Evolutionary conservation across 2,113 vertebrate species (phyloP).

Genomic region (Chloroceryle aenea): DNA sequence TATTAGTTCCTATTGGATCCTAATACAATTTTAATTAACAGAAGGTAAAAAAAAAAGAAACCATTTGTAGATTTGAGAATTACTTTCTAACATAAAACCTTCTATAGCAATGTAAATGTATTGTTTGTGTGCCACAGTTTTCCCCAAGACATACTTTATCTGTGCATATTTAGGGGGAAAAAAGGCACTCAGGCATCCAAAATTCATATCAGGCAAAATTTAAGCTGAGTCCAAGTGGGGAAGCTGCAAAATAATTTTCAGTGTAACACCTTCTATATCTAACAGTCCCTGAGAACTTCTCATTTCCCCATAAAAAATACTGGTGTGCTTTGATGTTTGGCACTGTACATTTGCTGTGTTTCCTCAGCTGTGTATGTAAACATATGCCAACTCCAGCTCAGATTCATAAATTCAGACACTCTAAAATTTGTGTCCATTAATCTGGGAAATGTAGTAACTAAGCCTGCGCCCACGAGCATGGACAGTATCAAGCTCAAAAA

Average conservation of each 20-base stretch:
- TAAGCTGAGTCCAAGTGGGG: neutral
- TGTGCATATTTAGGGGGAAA: neutral
- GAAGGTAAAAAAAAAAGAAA: neutral
- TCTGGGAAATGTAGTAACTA: neutral
- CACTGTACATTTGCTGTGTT: rapidly evolving
- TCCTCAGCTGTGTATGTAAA: neutral
- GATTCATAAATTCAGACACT: neutral
- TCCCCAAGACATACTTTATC: neutral
- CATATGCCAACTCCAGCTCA: neutral
- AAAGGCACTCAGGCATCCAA: neutral
- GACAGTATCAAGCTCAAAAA: neutral
- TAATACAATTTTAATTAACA: neutral
- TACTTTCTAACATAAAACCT: neutral
- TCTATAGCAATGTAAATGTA: neutral
- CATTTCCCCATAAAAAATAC: neutral
- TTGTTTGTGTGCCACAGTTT: neutral
- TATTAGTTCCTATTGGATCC: neutral
- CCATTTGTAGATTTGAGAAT: neutral
- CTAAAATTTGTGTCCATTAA: neutral
- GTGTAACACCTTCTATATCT: neutral
- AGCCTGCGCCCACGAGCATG: rapidly evolving
- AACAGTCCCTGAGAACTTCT: neutral
- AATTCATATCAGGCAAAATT: neutral
- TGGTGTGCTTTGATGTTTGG: neutral
- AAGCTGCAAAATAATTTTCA: neutral